phyloP scores from a whole-genome alignment of 1,140 invertebrate species.

The Nephotettix cincticeps region DNA sequence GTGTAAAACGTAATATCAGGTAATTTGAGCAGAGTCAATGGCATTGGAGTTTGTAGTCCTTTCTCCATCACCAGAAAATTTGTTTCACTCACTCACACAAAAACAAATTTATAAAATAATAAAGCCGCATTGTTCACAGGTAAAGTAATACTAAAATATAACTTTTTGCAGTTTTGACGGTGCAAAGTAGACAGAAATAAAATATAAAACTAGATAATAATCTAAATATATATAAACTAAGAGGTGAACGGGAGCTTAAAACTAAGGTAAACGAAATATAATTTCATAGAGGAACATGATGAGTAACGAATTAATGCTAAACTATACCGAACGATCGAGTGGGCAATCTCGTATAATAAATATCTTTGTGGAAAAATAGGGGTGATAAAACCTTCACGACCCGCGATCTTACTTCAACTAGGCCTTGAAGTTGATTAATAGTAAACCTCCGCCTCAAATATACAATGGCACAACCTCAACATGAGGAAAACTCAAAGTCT shows the following conservation, averaged over 20 bases:
- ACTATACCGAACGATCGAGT: background rate
- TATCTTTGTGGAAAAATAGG: conserved; percentile 14
- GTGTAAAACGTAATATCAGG: background rate
- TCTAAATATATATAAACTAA: no score
- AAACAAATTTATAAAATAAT: no score
- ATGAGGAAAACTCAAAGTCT: conserved; percentile 26
- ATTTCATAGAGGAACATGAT: background rate
- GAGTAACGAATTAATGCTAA: conserved; percentile 3
- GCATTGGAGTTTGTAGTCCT: background rate
- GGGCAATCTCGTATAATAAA: conserved; percentile 15
- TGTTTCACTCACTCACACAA: background rate
- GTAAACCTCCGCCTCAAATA: background rate
- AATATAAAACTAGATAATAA: no score
- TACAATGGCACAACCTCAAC: conserved; percentile 31
- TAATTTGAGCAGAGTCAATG: background rate
- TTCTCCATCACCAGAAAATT: background rate
- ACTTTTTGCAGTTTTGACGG: no score
- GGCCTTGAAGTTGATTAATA: conserved; percentile 5
- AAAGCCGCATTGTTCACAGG: no score
- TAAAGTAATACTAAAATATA: no score
- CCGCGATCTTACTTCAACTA: background rate
- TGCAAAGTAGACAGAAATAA: no score
- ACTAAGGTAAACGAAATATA: conserved; percentile 7
- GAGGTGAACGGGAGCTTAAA: background rate
- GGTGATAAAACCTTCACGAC: conserved; percentile 3